These are phyloP conservation scores for Lamprotornis superbus DNA, from an alignment of 2,113 vertebrate species.

Conservation along the genomic window DNA sequence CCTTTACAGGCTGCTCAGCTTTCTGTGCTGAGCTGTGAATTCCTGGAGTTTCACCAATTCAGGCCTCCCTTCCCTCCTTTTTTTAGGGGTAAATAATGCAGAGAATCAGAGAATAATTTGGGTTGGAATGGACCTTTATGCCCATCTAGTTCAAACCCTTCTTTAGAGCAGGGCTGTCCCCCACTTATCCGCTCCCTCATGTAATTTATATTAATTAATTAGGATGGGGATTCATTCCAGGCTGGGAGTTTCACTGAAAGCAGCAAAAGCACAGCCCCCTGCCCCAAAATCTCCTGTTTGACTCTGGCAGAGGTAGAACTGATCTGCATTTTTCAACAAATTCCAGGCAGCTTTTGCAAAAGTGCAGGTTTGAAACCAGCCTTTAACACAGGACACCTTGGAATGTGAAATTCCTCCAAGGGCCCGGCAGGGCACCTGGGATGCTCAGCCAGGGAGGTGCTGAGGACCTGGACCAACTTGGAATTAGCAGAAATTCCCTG, in stretches of 20 bases:
- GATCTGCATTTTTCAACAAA: not conserved
- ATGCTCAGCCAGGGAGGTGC: not conserved
- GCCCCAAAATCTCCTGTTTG: not conserved
- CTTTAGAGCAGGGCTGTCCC: too few species aligned
- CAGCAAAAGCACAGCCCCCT: not conserved
- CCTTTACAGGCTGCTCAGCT: not conserved
- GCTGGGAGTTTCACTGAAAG: not conserved
- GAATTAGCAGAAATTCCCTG: fast-evolving
- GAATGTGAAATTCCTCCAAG: fast-evolving
- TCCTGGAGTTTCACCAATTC: not conserved
- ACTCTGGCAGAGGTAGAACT: not conserved
- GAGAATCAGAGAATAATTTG: not conserved
- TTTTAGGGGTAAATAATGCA: not conserved
- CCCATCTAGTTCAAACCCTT: not conserved
- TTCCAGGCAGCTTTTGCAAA: not conserved
- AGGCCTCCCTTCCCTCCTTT: not conserved
- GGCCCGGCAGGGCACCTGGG: fast-evolving
- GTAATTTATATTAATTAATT: not conserved
- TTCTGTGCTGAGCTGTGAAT: not conserved
- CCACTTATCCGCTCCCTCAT: not conserved
- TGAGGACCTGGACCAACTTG: not conserved
- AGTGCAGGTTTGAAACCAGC: fast-evolving
- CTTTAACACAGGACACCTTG: not conserved
- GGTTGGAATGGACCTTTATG: not conserved
- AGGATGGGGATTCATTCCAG: not conserved